phyloP scores from a whole-genome alignment of 2,113 vertebrate species.

The Notechis scutatus region DNA sequence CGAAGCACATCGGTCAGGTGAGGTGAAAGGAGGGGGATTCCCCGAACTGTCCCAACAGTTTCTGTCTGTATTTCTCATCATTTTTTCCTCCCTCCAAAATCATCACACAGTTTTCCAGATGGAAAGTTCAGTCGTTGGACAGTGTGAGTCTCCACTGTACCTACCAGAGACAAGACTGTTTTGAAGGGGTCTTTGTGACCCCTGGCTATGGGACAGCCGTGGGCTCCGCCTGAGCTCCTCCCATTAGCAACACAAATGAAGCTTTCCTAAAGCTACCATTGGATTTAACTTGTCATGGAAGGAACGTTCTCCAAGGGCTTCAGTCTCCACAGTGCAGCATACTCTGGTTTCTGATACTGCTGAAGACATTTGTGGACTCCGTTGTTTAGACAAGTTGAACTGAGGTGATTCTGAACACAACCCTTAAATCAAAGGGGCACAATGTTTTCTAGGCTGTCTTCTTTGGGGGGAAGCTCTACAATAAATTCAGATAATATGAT shows the following conservation, averaged over 20 bases:
- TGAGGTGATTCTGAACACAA: not conserved
- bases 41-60: not conserved
- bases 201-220: not conserved
- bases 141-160: not conserved
- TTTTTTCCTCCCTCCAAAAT: not conserved
- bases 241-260: not conserved
- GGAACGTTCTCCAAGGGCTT: not conserved
- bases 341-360: not conserved
- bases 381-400: not conserved
- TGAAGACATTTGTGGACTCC: not conserved
- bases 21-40: not conserved
- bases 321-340: not conserved
- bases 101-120: not conserved
- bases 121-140: not conserved
- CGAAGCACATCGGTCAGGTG: not conserved
- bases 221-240: not conserved
- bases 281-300: not conserved
- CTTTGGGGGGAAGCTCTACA: not conserved
- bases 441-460: not conserved
- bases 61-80: not conserved
- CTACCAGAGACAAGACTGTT: not conserved
- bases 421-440: not conserved
- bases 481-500: not conserved
- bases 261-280: not conserved
- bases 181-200: not conserved